phyloP scores from a whole-genome alignment of 2,888 invertebrate genomes.

The Pristionchus japonicus region DNA sequence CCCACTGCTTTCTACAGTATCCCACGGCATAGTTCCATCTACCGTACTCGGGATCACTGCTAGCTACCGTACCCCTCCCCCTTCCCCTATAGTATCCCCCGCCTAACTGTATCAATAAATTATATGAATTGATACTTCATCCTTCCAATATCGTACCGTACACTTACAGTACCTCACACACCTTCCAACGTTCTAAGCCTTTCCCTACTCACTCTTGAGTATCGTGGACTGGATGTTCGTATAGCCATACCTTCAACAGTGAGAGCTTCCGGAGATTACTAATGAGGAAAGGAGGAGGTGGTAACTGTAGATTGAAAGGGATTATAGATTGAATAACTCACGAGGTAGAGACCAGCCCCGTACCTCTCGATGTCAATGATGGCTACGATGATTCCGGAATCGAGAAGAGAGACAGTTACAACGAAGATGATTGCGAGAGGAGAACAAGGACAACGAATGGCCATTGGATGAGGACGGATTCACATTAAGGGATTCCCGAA shows the following conservation, averaged over 20 bases:
- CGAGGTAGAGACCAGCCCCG: conserved; percentile 70
- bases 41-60: too few relatives aligned
- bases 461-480: conserved; percentile 21
- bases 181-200: too few relatives aligned
- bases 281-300: background rate
- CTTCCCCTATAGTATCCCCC: too few relatives aligned
- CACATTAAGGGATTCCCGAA: conserved; percentile 42
- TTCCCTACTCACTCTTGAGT: too few relatives aligned
- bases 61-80: too few relatives aligned
- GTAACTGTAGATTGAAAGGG: background rate
- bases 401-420: conserved; percentile 63
- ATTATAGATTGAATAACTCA: conserved; percentile 46
- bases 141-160: too few relatives aligned
- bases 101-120: too few relatives aligned
- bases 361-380: conserved; percentile 68
- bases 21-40: too few relatives aligned
- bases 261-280: background rate
- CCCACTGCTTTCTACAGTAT: too few relatives aligned
- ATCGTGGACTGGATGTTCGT: too few relatives aligned
- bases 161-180: too few relatives aligned
- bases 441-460: conserved; percentile 31
- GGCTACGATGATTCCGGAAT: conserved; percentile 64
- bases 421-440: conserved; percentile 64
- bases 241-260: background rate
- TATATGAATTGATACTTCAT: too few relatives aligned